Conservation (phyloP, 2,888 invertebrate genomes). For the Mantis religiosa region DNA sequence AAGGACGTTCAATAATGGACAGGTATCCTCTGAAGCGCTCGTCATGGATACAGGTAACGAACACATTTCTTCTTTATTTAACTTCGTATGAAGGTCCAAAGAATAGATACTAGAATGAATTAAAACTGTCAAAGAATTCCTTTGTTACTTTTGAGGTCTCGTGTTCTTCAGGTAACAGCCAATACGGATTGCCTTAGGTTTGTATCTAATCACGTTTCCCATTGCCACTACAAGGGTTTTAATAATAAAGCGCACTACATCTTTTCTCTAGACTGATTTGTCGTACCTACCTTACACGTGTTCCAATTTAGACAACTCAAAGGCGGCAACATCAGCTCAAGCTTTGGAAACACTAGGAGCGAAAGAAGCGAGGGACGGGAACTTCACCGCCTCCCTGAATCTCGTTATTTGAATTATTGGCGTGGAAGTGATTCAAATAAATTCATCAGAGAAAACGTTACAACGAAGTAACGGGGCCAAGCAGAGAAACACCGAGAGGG, state of each 20-base stretch:
- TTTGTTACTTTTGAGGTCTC: too few relatives aligned
- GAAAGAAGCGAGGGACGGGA: neutral
- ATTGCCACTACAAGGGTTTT: neutral
- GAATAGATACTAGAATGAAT: too few relatives aligned
- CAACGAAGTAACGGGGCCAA: conserved; percentile 19
- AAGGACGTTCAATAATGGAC: too few relatives aligned
- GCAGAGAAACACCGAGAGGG: neutral
- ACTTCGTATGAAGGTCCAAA: too few relatives aligned
- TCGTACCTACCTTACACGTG: conserved; percentile 7
- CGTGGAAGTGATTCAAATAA: conserved; percentile 29
- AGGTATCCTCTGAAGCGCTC: too few relatives aligned
- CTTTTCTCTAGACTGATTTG: neutral
- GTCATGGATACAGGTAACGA: too few relatives aligned
- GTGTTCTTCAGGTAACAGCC: too few relatives aligned
- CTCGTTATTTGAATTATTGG: conserved; percentile 30
- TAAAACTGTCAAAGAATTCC: too few relatives aligned
- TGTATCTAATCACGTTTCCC: neutral
- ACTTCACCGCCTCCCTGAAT: conserved; percentile 6
- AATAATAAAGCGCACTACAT: conserved; percentile 8
- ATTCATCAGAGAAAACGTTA: conserved; percentile 25
- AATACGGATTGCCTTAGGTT: too few relatives aligned
- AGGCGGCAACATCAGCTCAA: conserved; percentile 18
- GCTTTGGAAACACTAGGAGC: neutral
- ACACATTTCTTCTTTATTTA: too few relatives aligned
- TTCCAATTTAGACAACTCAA: conserved; percentile 24